Evolutionary conservation across 2,797 vertebrate species (phyloP).

Genomic region (Anguilla megastoma): DNA sequence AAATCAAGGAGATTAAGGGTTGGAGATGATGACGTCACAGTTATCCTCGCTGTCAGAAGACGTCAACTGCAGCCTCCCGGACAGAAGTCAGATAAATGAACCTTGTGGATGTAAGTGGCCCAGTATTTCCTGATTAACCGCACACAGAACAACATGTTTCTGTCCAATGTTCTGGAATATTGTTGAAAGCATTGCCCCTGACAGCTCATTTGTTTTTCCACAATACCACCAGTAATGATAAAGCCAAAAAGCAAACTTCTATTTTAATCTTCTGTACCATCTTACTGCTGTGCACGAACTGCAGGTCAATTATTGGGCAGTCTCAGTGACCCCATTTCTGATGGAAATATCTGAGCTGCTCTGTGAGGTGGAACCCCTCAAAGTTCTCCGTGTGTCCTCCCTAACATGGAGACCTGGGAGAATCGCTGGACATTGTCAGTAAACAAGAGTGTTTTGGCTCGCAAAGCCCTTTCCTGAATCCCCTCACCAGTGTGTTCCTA

Average conservation of each 20-base stretch:
- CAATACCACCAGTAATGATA: background rate
- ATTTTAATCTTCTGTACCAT: background rate
- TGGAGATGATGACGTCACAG: background rate
- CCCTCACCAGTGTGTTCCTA: constrained; percentile 21
- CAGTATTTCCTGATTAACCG: background rate
- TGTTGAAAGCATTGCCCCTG: background rate
- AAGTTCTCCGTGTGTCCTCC: background rate
- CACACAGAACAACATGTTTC: background rate
- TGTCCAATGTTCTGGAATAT: background rate
- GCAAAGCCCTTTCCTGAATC: constrained; percentile 22
- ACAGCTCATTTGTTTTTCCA: background rate
- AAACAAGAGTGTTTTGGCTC: background rate
- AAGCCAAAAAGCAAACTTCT: background rate
- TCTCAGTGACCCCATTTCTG: background rate
- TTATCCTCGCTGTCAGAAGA: background rate
- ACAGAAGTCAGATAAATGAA: background rate
- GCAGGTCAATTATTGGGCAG: background rate
- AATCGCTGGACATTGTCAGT: constrained; percentile 15
- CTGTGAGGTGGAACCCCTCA: background rate
- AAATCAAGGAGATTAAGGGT: background rate
- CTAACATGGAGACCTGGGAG: background rate
- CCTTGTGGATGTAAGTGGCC: background rate
- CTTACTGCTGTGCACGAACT: background rate
- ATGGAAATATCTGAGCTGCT: background rate
- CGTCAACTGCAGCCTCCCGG: background rate